Base-by-base conservation (phyloP, 2,797 vertebrate genomes). In the Tragelaphus eurycerus region DNA sequence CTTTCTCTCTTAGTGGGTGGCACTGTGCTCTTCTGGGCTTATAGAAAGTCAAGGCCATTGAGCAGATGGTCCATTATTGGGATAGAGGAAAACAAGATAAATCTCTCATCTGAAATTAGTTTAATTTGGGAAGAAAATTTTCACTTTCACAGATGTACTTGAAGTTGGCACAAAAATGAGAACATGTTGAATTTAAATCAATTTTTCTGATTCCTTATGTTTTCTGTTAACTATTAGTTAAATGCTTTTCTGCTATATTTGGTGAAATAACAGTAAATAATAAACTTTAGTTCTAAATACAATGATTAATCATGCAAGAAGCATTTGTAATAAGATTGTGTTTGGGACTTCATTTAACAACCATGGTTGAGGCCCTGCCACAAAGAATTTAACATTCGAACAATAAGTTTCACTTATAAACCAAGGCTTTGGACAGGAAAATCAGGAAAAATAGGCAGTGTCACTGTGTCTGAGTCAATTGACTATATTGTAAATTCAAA, bases 151-250 rank as follows among this genome's bases (percentile, higher is more conserved):
- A 97, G 90, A 97, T 78, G 64, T 97, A 93, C 93, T 96, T 67
- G 31, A 82, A 86, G 55, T 96, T 98, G 97, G 96, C 95, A 97
- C 17, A 64, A 83, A 96, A 97, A 95, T 34, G 43, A 96, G 81
- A 95, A 96, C 93, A 96, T 97, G 71, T 87, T 97, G 96, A 98
- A 90, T 98, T 92, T 98, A 86, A 95, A 95, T 94, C 92, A 94
- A 95, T 89, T 95, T 81, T 29, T 82, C 94, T 62, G 89, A 31
- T 82, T 92, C 96, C 95, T 95, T 98, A 97, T 98, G 96, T 89
- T 97, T 97, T 96, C 86, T 97, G 90, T 93, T 97, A 96, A 96
- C 85, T 97, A 43, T 89, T 96, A 97, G 83, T 97, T 86, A 97
- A 96, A 96, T 84, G 74, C 8, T 95, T 62, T 92, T 97, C 96